Evolutionary conservation across 2,113 vertebrate genomes (phyloP), one percentile per base, ranked within the genome.

Genomic region (Echinops telfairi): DNA sequence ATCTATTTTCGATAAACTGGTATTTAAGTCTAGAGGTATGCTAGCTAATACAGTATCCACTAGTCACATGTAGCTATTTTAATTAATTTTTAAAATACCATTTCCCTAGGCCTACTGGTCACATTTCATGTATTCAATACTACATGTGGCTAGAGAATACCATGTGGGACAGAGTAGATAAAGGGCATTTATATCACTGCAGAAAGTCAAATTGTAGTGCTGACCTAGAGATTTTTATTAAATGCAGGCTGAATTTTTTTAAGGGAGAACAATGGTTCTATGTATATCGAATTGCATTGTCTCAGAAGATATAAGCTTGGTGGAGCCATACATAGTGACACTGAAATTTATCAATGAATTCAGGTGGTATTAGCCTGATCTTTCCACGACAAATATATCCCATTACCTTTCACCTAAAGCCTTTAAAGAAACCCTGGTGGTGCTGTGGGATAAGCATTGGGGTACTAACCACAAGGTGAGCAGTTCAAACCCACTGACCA

Each of bases 291-390:
- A 70, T 31, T 62, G 38, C 31, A 86, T 58, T 60, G 86, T 73
- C 17, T 64, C 27, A 40, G 43, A 83, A 82, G 66, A 53, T n/a
- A 93, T 16, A 87, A 83, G 16, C 79, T 91, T 91, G 77, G 36
- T 64, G 17, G 33, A 70, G 3, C 8, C 33, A 91, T 66, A 90
- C 96, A 86, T 86, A 82, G 38, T 89, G 58, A 95, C 60, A 36
- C 17, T 95, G 64, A 95, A 86, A 83, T 64, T 94, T 60, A 76
- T 92, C 36, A 62, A 68, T 84, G 47, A 33, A 93, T 83, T 90
- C 43, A 88, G 53, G 73, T 78, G 29, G 6, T 81, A 1, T 89
- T 93, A 90, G 16, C 80, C 5, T 62, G 25, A 91, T 84, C 16
- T 4, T 36, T 92, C 71, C 62, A 93, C 38, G 88, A 94, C 64